A percentile compares a stretch with the other conserved stretches of the same genome.
Evolutionary conservation across 2,797 vertebrate genomes (phyloP).

Genomic region (Bovichtus diacanthus): DNA sequence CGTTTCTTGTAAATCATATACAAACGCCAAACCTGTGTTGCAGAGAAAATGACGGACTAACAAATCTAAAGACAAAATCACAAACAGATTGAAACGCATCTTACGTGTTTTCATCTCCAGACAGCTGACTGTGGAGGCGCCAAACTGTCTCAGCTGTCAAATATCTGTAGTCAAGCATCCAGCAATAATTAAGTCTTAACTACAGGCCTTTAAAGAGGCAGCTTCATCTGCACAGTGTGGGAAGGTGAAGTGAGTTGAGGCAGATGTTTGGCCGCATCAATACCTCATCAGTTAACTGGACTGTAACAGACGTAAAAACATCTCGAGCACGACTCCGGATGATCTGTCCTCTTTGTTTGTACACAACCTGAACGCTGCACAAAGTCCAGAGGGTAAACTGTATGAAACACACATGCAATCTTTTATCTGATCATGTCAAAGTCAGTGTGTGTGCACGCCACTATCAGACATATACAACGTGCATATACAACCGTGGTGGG

Average conservation of each 20-base stretch:
- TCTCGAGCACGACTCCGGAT: background rate
- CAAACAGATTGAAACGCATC: background rate
- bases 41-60: background rate
- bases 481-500: no score
- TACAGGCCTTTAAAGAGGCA: background rate
- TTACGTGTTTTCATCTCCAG: background rate
- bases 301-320: constrained; percentile 9
- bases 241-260: background rate
- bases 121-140: no score
- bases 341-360: background rate
- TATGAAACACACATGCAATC: background rate
- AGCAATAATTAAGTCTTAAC: background rate
- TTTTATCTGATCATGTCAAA: no score
- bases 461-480: no score
- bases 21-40: background rate
- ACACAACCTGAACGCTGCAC: background rate
- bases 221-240: background rate
- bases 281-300: background rate
- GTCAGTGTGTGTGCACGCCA: no score
- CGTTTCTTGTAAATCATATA: background rate
- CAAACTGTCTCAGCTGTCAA: background rate
- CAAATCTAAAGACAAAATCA: no score
- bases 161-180: background rate
- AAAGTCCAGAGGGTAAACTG: background rate
- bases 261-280: background rate